phyloP scores from a whole-genome alignment of 1,140 invertebrate genomes.

The Dreissena polymorpha region DNA sequence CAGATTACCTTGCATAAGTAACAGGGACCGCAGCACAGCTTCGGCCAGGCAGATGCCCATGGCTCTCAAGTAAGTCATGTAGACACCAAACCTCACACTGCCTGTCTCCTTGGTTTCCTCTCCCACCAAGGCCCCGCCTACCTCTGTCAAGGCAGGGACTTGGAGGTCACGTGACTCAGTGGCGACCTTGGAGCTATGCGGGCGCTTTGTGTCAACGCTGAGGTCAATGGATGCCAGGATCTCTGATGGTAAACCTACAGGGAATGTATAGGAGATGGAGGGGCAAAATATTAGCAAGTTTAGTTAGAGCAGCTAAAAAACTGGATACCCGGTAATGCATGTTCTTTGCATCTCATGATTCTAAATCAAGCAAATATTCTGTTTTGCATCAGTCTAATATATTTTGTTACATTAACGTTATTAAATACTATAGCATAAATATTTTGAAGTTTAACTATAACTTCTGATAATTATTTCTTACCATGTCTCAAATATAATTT shows the following conservation, averaged over 20 bases:
- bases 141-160: constrained; percentile 25
- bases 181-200: neutral
- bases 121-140: constrained; percentile 64
- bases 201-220: constrained; percentile 14
- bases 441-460: too few relatives aligned
- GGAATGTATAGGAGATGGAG: too few relatives aligned
- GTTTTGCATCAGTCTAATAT: too few relatives aligned
- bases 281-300: too few relatives aligned
- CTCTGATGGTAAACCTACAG: constrained; percentile 67
- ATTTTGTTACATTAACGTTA: too few relatives aligned
- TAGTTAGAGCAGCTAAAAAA: too few relatives aligned
- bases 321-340: too few relatives aligned
- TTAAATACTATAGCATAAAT: too few relatives aligned
- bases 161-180: neutral
- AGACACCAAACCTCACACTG: constrained; percentile 83
- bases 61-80: constrained; percentile 88
- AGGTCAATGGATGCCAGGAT: constrained; percentile 58
- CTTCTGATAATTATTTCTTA: too few relatives aligned
- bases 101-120: constrained; percentile 78
- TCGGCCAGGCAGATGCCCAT: constrained; percentile 87
- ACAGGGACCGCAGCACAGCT: constrained; percentile 83
- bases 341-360: too few relatives aligned
- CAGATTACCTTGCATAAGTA: constrained; percentile 82
- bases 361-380: too few relatives aligned
- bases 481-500: too few relatives aligned